Conservation (phyloP, 2,113 vertebrate genomes). For the Shinisaurus crocodilurus region DNA sequence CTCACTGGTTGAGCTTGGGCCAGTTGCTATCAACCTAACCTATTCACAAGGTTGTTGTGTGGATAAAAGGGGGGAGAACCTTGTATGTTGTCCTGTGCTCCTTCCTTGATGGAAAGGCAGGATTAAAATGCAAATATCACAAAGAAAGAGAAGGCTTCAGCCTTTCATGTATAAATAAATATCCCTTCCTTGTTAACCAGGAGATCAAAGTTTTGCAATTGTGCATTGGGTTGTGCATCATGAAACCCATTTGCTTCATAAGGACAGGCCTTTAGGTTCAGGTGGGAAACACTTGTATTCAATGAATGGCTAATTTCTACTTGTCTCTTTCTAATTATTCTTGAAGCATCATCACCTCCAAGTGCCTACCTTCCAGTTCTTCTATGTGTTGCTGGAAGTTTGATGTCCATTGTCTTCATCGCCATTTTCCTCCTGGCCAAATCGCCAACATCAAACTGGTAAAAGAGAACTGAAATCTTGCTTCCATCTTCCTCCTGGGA, state of each 20-base stretch:
- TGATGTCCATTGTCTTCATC: conserved; percentile 33
- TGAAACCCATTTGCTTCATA: background rate
- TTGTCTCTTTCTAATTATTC: conserved; percentile 27
- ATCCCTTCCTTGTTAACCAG: background rate
- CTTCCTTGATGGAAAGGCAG: background rate
- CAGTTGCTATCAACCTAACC: background rate
- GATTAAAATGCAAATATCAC: background rate
- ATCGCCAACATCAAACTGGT: conserved; percentile 58
- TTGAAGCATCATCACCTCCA: background rate
- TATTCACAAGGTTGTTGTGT: background rate
- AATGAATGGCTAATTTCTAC: background rate
- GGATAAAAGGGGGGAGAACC: background rate
- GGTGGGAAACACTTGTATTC: background rate
- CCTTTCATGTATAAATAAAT: background rate
- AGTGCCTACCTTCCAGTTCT: background rate
- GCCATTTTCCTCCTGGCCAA: conserved; percentile 47
- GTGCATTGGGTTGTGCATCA: background rate
- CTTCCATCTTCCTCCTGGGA: conserved; percentile 10
- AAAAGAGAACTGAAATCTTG: conserved; percentile 31
- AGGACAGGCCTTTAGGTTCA: background rate
- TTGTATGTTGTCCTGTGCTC: background rate
- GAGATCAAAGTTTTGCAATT: background rate
- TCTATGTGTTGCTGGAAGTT: conserved; percentile 35
- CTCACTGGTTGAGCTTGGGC: background rate
- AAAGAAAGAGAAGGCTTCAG: background rate